phyloP scores from a whole-genome alignment of 2,888 invertebrate genomes.

The Notocelia uddmanniana region DNA sequence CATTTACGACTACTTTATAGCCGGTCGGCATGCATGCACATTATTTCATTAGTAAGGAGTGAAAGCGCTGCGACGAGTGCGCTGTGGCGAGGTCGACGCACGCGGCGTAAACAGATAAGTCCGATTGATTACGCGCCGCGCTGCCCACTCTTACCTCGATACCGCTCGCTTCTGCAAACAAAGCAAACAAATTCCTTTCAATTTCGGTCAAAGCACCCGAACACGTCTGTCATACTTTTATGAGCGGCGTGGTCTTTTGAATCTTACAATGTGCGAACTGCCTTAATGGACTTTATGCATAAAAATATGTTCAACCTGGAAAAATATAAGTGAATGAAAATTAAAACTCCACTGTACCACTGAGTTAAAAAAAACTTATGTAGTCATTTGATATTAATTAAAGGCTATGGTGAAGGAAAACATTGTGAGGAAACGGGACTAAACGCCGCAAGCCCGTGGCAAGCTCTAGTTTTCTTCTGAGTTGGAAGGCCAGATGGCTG shows the following conservation, averaged over 20 bases:
- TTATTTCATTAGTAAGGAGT: slow-evolving; percentile 16
- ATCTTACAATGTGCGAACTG: slow-evolving; percentile 3
- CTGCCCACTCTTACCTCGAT: slow-evolving; percentile 61
- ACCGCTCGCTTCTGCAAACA: slow-evolving; percentile 49
- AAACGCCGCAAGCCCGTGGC: too few relatives aligned
- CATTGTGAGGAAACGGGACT: too few relatives aligned
- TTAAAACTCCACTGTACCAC: too few relatives aligned
- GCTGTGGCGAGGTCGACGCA: slow-evolving; percentile 67
- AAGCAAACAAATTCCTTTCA: slow-evolving; percentile 50
- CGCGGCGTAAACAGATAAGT: slow-evolving; percentile 76
- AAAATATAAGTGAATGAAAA: too few relatives aligned
- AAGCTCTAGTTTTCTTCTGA: too few relatives aligned
- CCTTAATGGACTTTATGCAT: not conserved
- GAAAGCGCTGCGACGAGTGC: slow-evolving; percentile 49
- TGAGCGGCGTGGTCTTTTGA: slow-evolving; percentile 14
- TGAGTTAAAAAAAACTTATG: too few relatives aligned
- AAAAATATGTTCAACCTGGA: too few relatives aligned
- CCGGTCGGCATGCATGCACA: not conserved
- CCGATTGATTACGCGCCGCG: slow-evolving; percentile 70
- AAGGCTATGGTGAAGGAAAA: too few relatives aligned
- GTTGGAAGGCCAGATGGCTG: too few relatives aligned
- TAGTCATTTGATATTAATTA: too few relatives aligned
- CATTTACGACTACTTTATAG: not conserved
- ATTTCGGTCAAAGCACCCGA: slow-evolving; percentile 48
- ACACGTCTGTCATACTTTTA: slow-evolving; percentile 28